Percentiles rank a stretch among this genome's conserved stretches.
These are phyloP conservation scores for Carcina quercana DNA, from an alignment of 2,888 invertebrate genomes.

Conservation along the genomic window DNA sequence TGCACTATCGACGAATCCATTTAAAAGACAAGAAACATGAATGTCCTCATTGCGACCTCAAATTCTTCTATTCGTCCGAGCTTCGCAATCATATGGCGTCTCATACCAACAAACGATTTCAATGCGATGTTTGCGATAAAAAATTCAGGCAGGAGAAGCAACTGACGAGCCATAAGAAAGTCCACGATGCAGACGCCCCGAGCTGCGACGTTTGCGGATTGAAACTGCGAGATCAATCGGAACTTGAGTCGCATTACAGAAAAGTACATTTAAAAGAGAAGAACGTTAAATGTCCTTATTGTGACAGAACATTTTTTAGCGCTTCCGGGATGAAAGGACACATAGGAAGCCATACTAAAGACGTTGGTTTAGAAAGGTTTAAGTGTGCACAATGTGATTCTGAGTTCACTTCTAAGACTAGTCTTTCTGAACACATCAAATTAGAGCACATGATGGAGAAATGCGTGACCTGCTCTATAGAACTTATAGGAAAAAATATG, in stretches of 20 bases:
- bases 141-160: background rate
- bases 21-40: background rate
- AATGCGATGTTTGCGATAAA: background rate
- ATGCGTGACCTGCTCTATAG: too few species aligned
- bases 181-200: background rate
- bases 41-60: background rate
- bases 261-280: constrained; percentile 11
- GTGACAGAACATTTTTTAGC: background rate
- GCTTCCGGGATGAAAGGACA: too few species aligned
- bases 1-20: constrained; percentile 33
- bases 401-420: too few species aligned
- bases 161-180: background rate
- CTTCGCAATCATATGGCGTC: constrained; percentile 22
- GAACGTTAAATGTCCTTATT: constrained; percentile 22
- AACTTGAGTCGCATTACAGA: background rate
- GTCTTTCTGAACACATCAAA: too few species aligned
- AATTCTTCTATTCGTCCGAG: constrained; percentile 4
- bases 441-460: too few species aligned
- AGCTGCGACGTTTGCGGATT: constrained; percentile 16
- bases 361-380: too few species aligned
- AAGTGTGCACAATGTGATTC: too few species aligned
- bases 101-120: too few species aligned
- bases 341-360: too few species aligned
- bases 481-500: too few species aligned
- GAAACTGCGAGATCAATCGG: background rate